Evolutionary conservation across 2,797 vertebrate species (phyloP).

Genomic region (Mus caroli): DNA sequence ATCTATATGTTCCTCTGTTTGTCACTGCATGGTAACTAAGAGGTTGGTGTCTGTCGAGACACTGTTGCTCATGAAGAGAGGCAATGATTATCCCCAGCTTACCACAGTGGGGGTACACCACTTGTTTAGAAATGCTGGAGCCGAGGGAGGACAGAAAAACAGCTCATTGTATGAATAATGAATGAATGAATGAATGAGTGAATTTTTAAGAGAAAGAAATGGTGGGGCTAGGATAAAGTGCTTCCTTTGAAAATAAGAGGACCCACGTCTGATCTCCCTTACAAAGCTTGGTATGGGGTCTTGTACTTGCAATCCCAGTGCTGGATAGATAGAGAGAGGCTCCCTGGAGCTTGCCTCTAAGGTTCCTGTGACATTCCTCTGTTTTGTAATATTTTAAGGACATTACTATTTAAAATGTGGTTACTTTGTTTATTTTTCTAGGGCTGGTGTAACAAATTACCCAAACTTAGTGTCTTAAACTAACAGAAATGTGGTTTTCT

Average conservation of each 20-base stretch:
- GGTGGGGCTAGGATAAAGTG: neutral
- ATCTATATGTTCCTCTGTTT: neutral
- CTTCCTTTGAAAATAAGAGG: neutral
- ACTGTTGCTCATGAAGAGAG: neutral
- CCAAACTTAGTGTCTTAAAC: neutral
- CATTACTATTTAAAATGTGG: neutral
- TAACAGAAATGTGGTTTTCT: neutral
- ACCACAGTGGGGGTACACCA: neutral
- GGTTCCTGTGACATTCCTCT: neutral
- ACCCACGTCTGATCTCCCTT: no score
- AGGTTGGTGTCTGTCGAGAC: neutral
- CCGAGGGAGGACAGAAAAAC: neutral
- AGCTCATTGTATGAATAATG: neutral
- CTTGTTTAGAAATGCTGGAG: neutral
- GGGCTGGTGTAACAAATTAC: neutral
- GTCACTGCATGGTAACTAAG: neutral
- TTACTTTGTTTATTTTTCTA: conserved; percentile 17
- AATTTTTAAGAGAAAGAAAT: neutral
- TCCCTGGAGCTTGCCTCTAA: neutral
- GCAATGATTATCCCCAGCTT: neutral
- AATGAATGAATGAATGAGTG: neutral
- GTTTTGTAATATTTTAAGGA: conserved; percentile 2
- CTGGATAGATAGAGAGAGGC: no score
- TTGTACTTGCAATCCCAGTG: neutral
- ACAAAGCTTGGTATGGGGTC: neutral